These are phyloP conservation scores for Trilocha varians DNA, from an alignment of 2,888 invertebrate genomes.

Conservation along the genomic window DNA sequence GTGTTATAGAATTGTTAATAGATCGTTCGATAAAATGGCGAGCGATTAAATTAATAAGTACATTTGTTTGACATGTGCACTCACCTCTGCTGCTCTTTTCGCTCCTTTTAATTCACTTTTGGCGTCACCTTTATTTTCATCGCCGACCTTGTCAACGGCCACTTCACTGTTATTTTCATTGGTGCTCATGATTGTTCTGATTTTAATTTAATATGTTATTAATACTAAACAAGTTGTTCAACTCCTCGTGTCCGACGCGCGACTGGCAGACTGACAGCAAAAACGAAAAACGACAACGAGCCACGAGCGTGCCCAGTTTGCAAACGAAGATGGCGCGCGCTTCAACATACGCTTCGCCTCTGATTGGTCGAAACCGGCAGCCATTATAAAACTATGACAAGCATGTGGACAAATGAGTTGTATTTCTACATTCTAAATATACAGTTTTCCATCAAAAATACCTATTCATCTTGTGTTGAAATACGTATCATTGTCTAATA, in stretches of 20 bases:
- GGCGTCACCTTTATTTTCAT: slow-evolving; percentile 80
- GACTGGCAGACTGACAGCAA: slow-evolving; percentile 77
- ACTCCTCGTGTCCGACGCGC: slow-evolving; percentile 77
- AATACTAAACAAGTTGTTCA: slow-evolving; percentile 49
- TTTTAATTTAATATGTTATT: slow-evolving; percentile 60
- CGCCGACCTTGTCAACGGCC: slow-evolving; percentile 88
- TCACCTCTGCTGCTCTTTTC: slow-evolving; percentile 91
- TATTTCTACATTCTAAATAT: slow-evolving; percentile 20
- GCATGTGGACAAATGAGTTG: slow-evolving; percentile 46
- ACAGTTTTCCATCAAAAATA: slow-evolving; percentile 5
- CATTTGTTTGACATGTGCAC: slow-evolving; percentile 71
- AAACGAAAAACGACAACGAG: slow-evolving; percentile 66
- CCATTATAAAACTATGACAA: slow-evolving; percentile 52
- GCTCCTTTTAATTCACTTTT: slow-evolving; percentile 90
- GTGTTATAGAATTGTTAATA: slow-evolving; percentile 16
- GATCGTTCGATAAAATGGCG: slow-evolving; percentile 70
- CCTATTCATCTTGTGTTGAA: slow-evolving; percentile 28
- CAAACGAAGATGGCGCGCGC: slow-evolving; percentile 89
- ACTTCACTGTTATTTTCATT: slow-evolving; percentile 88
- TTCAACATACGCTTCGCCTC: slow-evolving; percentile 46
- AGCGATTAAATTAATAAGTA: slow-evolving; percentile 65
- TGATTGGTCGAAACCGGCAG: slow-evolving; percentile 51
- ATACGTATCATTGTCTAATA: slow-evolving; percentile 12
- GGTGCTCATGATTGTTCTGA: slow-evolving; percentile 69
- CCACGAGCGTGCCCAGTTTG: slow-evolving; percentile 77